Base-by-base conservation (phyloP, 1,140 invertebrate genomes). In the Listronotus bonariensis region DNA sequence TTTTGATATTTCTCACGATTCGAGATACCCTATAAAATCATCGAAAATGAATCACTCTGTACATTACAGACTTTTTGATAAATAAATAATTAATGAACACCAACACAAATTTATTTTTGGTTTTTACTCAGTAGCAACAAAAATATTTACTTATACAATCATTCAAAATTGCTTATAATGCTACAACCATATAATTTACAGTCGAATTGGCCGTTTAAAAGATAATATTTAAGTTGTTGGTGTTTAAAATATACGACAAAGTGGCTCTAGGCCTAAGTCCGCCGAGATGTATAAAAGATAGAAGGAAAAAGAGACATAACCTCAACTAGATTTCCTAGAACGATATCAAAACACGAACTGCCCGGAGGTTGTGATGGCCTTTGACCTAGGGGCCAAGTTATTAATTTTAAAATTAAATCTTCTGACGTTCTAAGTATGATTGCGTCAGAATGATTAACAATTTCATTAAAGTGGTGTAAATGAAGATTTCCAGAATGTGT, bases 291-390 rank as follows among this genome's bases (percentile, higher is more conserved):
- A 57, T 26, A 32, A 36, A 57, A 10, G 55, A 57, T 57, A 57
- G 55, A 48, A 26, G 55, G n/a, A 26, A 5, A 57, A 45, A 45
- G 40, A 57, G 55, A 57, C 55, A 57, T 57, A 57, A 57, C 40
- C 55, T 57, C 41, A 57, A 57, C 55, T 31, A 57, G 55, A 57
- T 57, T 57, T 57, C 55, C 55, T 57, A 17, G 43, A 57, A 57
- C 43, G 55, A 57, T 57, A 57, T 43, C 43, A 57, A 57, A 57
- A 43, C 20, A 26, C 20, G 20, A 26, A 26, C 20, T 26, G 20
- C 20, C 20, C 5, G 20, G 20, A 26, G 20, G 20, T 5, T 26
- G 20, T 26, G 1, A 26, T 26, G 20, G 20, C 20, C 20, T 26
- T 26, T 26, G 20, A 26, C 20, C 20, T 5, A 26, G 20, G 20